These are phyloP conservation scores for Scaptomyza caliginosa DNA, from an alignment of 2,888 invertebrate species.

Conservation along the genomic window DNA sequence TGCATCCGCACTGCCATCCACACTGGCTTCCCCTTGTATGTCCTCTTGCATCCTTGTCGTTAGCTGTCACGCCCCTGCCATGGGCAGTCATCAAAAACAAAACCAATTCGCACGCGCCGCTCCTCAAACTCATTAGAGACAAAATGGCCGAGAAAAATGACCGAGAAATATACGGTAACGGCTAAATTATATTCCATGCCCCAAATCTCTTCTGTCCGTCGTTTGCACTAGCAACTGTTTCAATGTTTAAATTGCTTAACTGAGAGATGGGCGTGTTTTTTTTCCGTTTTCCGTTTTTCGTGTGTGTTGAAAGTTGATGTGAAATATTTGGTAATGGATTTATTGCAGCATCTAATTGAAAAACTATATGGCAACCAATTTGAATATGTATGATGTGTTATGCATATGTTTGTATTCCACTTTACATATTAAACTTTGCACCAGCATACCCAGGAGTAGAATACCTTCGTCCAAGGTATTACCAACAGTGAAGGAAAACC, in stretches of 20 bases:
- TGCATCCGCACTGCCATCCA: not conserved
- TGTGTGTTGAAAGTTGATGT: slow-evolving; percentile 1
- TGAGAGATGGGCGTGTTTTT: slow-evolving; percentile 32
- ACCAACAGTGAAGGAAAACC: not conserved
- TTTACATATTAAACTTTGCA: not conserved
- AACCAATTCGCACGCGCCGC: slow-evolving; percentile 62
- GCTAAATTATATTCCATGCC: slow-evolving; percentile 53
- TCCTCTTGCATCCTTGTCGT: not conserved
- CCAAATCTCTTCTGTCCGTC: not conserved
- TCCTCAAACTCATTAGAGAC: slow-evolving; percentile 61
- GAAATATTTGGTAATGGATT: slow-evolving; percentile 17
- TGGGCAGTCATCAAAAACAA: slow-evolving; percentile 63
- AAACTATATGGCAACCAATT: slow-evolving; percentile 1
- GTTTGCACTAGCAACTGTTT: slow-evolving; percentile 1
- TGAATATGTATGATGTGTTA: not conserved
- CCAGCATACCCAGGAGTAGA: not conserved
- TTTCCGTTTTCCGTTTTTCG: slow-evolving; percentile 24
- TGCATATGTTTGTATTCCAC: not conserved
- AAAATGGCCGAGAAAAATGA: slow-evolving; percentile 52
- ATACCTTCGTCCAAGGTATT: slow-evolving; percentile 10
- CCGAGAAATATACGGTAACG: slow-evolving; percentile 41
- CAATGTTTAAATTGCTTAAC: slow-evolving; percentile 45
- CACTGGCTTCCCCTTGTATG: not conserved
- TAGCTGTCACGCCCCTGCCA: slow-evolving; percentile 56
- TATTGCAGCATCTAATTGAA: slow-evolving; percentile 31